A percentile compares a stretch with the other conserved stretches of the same genome.
phyloP scores from a whole-genome alignment of 2,888 invertebrate species.

The Nomada fabriciana region DNA sequence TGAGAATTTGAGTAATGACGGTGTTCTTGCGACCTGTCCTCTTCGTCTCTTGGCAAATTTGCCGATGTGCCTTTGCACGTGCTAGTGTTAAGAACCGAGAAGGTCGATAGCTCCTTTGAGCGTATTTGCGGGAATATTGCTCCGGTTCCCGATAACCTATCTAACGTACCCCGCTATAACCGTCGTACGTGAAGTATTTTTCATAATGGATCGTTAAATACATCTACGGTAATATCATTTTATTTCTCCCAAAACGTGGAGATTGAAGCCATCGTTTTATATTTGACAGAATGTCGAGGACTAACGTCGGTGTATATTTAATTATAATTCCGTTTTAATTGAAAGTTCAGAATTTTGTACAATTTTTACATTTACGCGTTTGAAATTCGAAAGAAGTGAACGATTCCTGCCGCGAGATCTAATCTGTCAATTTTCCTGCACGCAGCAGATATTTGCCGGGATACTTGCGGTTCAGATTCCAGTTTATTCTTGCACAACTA shows the following conservation, averaged over 20 bases:
- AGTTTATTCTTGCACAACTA: not conserved
- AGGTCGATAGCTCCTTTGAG: constrained; percentile 65
- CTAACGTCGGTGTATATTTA: no score
- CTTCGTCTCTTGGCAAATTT: constrained; percentile 67
- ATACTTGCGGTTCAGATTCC: not conserved
- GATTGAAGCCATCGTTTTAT: no score
- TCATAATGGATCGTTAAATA: no score
- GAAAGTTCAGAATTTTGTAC: no score
- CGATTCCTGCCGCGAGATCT: not conserved
- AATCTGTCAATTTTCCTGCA: no score
- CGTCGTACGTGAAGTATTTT: not conserved
- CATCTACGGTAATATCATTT: no score
- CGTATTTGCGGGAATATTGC: constrained; percentile 41
- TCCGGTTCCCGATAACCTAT: constrained; percentile 18
- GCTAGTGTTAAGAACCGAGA: constrained; percentile 48
- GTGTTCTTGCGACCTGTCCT: constrained; percentile 72
- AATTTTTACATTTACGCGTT: no score
- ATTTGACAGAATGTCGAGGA: no score
- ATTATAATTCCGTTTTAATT: no score
- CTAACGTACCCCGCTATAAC: not conserved
- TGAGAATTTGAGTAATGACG: constrained; percentile 82
- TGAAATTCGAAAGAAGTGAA: no score
- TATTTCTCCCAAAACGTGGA: no score
- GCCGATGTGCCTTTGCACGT: constrained; percentile 69
- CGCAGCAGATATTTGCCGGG: not conserved